Conservation (phyloP, 1,140 invertebrate species). For the Cyrtorhinus lividipennis region DNA sequence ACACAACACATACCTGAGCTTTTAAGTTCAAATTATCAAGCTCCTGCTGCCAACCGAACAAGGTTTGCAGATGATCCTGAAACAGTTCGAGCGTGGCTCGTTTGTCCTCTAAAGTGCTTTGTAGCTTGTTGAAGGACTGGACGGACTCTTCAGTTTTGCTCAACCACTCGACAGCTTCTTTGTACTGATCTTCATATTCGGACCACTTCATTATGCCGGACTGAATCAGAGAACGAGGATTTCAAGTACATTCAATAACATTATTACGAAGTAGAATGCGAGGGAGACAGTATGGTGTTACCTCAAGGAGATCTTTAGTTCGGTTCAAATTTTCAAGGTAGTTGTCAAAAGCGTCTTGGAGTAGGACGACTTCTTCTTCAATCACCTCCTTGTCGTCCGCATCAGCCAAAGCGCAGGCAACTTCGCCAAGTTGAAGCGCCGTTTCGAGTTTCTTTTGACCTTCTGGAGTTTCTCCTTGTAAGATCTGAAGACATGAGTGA, state of each 20-base stretch:
- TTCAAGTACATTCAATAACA: no score
- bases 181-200: slow-evolving; percentile 87
- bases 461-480: slow-evolving; percentile 64
- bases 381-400: slow-evolving; percentile 79
- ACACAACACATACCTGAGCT: slow-evolving; percentile 47
- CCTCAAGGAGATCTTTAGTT: slow-evolving; percentile 69
- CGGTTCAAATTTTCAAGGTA: slow-evolving; percentile 61
- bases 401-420: slow-evolving; percentile 64
- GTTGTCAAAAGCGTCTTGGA: slow-evolving; percentile 76
- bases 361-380: slow-evolving; percentile 73
- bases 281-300: no score
- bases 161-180: slow-evolving; percentile 76
- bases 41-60: slow-evolving; percentile 88
- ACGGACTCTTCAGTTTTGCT: slow-evolving; percentile 72
- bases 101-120: slow-evolving; percentile 78
- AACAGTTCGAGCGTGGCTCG: slow-evolving; percentile 78
- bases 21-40: slow-evolving; percentile 82
- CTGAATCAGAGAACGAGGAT: no score
- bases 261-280: no score
- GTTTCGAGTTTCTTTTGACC: slow-evolving; percentile 67
- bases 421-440: slow-evolving; percentile 64
- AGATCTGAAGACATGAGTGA: slow-evolving; percentile 38
- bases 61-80: slow-evolving; percentile 64
- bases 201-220: slow-evolving; percentile 82
- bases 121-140: slow-evolving; percentile 78